Base-by-base conservation (phyloP, 2,797 vertebrate species). In the Schizopygopsis malacanthus region DNA sequence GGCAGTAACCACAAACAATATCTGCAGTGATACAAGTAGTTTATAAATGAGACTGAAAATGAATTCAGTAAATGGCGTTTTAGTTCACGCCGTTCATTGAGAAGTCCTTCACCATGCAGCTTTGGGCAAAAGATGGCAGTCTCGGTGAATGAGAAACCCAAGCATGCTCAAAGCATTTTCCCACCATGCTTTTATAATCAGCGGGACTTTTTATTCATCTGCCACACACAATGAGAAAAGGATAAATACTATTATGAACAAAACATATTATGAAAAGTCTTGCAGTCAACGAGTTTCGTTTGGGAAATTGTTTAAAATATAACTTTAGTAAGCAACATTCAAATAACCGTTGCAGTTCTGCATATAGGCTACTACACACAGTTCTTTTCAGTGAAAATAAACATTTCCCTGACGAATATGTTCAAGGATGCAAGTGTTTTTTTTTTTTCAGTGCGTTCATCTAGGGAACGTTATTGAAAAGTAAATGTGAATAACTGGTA, bases 341-440 rank as follows among this genome's bases (percentile, higher is more conserved):
- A 45, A 33, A 73, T 16, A 45, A 54, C 13, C 45, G 7, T 12
- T 39, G 18, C 37, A 18, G 52, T 72, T 33, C 0, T 33, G 3
- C 22, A 52, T 4, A 47, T 6, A 43, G 10, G n/a, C 8, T 47
- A 13, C 52, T 13, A 45, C 59, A 33, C 20, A 43, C 43, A 3
- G 47, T 61, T 82, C 54, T 18, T 72, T 75, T 50, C 1, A 37
- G 13, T 43, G 16, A 47, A 56, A 77, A 83, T 56, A 90, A 92
- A 89, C 83, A 86, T 93, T 92, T 89, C 77, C 88, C 90, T 86
- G 91, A 92, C 90, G 92, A 92, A 92, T 92, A 91, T 93, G 87
- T 88, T 82, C 88, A 89, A 67, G 50, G 43, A 78, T 71, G 33
- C 50, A 56, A 73, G 84, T 61, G 59, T 70, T 54, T 61, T 70